These are phyloP conservation scores for Odontamblyopus rebecca DNA, from an alignment of 2,797 vertebrate genomes.

Conservation along the genomic window DNA sequence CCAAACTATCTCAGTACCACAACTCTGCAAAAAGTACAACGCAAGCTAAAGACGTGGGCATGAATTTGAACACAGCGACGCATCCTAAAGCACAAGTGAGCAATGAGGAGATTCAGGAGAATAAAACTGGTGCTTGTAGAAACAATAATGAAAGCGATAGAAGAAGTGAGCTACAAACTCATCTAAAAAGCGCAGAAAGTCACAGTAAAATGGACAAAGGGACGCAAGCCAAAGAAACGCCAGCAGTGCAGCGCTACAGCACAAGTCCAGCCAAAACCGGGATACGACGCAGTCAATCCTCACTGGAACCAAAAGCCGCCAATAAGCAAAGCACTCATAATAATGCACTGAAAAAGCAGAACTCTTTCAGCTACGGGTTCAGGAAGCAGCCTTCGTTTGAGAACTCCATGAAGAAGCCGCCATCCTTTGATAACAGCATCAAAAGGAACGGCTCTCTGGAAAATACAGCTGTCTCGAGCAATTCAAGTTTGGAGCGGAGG, in stretches of 20 bases:
- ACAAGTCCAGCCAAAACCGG: conserved; percentile 35
- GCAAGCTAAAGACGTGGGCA: conserved; percentile 56
- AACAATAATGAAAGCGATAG: conserved; percentile 32
- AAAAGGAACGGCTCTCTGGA: conserved; percentile 73
- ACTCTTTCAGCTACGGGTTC: conserved; percentile 53
- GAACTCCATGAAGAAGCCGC: conserved; percentile 67
- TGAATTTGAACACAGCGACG: conserved; percentile 68
- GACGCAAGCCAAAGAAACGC: conserved; percentile 63
- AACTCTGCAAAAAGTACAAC: conserved; percentile 68
- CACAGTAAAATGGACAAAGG: conserved; percentile 64
- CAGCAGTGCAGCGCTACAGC: conserved; percentile 37
- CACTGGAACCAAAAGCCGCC: conserved; percentile 52
- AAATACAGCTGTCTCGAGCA: conserved; percentile 44
- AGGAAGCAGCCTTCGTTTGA: conserved; percentile 75
- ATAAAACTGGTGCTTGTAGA: conserved; percentile 29
- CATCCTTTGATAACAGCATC: conserved; percentile 68
- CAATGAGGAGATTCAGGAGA: conserved; percentile 36
- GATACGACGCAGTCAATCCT: conserved; percentile 47
- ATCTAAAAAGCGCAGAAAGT: conserved; percentile 37
- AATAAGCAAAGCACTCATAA: conserved; percentile 74
- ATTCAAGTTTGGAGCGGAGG: conserved; percentile 73
- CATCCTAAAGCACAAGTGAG: conserved; percentile 75
- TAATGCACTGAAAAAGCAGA: conserved; percentile 63
- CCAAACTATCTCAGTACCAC: conserved; percentile 40
- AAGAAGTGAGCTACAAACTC: conserved; percentile 14